phyloP scores from a whole-genome alignment of 1,140 invertebrate species.

The Pseudomyrmex flavicornis region DNA sequence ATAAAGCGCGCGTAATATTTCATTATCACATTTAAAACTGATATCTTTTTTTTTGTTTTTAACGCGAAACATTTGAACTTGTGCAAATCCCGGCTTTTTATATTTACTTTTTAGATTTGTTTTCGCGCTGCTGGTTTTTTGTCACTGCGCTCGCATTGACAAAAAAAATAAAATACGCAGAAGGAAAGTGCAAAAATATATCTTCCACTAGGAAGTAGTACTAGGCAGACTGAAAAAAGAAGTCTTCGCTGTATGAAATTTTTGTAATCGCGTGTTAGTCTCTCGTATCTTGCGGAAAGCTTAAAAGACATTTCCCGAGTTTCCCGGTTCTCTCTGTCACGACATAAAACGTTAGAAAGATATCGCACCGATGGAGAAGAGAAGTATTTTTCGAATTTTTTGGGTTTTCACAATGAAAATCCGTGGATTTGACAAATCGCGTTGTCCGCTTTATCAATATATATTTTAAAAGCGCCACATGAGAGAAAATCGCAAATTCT shows the following conservation, averaged over 20 bases:
- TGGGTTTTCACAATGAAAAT: background rate
- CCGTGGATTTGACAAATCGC: conserved; percentile 22
- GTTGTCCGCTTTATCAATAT: conserved; percentile 12
- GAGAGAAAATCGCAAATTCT: background rate
- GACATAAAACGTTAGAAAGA: conserved; percentile 32
- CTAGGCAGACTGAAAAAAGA: background rate
- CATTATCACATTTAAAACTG: background rate
- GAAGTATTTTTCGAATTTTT: conserved; percentile 11
- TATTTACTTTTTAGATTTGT: background rate
- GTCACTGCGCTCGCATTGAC: background rate
- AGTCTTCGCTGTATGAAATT: background rate
- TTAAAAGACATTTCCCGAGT: conserved; percentile 21
- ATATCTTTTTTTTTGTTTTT: no score
- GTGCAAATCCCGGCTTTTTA: background rate
- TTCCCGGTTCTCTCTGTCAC: conserved; percentile 4
- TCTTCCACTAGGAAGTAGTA: background rate
- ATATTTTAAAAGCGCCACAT: no score
- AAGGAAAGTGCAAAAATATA: background rate
- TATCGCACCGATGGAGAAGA: conserved; percentile 5
- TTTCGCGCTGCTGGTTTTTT: background rate
- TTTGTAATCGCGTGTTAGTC: conserved; percentile 17
- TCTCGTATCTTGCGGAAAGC: background rate
- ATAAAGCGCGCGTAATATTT: background rate
- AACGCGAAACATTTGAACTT: background rate
- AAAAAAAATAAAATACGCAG: background rate